Base-by-base conservation (phyloP, 1,140 invertebrate genomes). In the Periplaneta americana region DNA sequence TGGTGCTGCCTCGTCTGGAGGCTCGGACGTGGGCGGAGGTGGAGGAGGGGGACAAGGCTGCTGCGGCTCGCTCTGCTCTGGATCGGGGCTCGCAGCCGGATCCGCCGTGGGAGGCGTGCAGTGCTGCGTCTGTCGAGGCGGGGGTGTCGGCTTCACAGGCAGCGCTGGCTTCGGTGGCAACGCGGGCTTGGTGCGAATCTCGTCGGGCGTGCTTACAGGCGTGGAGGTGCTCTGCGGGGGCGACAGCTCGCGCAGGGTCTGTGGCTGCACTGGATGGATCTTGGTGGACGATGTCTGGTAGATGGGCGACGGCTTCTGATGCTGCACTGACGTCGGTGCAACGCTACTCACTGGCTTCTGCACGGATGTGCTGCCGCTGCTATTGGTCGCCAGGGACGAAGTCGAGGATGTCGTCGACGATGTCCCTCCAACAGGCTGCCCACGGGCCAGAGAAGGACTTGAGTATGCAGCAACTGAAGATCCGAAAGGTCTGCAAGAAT, bases 341-440 rank as follows among this genome's bases (percentile, higher is more conserved):
- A 96, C 95, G 87, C 94, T 96, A 84, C 94, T 96, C 80, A 96
- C 93, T 79, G 95, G 95, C 86, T 94, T 94, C 86, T 93, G 89
- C 78, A 82, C 32, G 76, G 83, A 84, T 31, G 82, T 80, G n/a
- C 1, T 28, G 18, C 81, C 66, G 78, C 84, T 85, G 77, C 85
- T 84, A 34, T 80, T 84, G 15, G 84, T 85, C 11, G 84, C 83
- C 17, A 85, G 57, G n/a, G 84, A 85, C n/a, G 83, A 84, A 28
- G 84, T 84, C 28, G 84, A 84, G 8, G 85, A 85, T 15, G 85
- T 85, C 28, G 84, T 84, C 0, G 84, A 84, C 8, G 84, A 85
- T 4, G 84, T 77, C 9, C 84, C 84, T 28, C 85, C 85, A 6
- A 86, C 85, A 18, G 85, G 85, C 75, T 86, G 85, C 18, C 85